These are phyloP conservation scores for Sycophila texana DNA, from an alignment of 2,888 invertebrate genomes.

Conservation along the genomic window DNA sequence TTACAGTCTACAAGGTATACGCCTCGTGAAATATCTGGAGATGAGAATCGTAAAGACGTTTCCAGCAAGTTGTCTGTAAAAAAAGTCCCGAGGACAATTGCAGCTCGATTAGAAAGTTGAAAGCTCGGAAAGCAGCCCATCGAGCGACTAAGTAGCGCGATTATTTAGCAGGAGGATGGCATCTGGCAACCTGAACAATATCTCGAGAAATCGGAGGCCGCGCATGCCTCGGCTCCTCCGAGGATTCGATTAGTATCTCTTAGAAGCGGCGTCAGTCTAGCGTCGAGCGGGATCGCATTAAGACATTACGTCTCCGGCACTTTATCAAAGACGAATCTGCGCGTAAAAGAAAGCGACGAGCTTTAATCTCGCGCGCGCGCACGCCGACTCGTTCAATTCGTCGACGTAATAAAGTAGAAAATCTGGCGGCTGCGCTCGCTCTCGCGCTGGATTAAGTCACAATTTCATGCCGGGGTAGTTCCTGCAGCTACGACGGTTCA, in stretches of 20 bases:
- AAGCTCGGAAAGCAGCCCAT: slow-evolving; percentile 19
- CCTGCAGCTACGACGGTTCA: no score
- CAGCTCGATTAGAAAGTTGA: slow-evolving; percentile 42
- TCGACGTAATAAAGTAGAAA: slow-evolving; percentile 36
- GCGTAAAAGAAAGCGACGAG: slow-evolving; percentile 33
- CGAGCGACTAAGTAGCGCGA: slow-evolving; percentile 17
- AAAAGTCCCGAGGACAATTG: no score
- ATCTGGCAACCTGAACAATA: slow-evolving; percentile 1
- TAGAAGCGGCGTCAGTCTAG: slow-evolving; percentile 32
- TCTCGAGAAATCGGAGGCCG: slow-evolving; percentile 28
- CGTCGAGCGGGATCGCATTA: slow-evolving; percentile 42
- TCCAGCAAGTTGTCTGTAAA: no score
- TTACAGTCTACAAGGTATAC: no score
- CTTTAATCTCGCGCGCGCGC: slow-evolving; percentile 43
- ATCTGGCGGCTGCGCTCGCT: slow-evolving; percentile 26
- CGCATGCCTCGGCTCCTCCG: slow-evolving; percentile 48
- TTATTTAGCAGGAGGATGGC: slow-evolving; percentile 28
- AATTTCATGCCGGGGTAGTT: slow-evolving; percentile 12
- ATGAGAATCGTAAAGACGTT: neutral
- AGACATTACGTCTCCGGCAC: slow-evolving; percentile 38
- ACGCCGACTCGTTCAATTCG: slow-evolving; percentile 23
- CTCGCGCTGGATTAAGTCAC: slow-evolving; percentile 6
- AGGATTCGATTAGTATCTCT: slow-evolving; percentile 47
- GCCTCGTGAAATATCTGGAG: slow-evolving; percentile 1
- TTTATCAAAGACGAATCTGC: slow-evolving; percentile 46